phyloP scores from a whole-genome alignment of 2,797 vertebrate genomes.

The Esox lucius region DNA sequence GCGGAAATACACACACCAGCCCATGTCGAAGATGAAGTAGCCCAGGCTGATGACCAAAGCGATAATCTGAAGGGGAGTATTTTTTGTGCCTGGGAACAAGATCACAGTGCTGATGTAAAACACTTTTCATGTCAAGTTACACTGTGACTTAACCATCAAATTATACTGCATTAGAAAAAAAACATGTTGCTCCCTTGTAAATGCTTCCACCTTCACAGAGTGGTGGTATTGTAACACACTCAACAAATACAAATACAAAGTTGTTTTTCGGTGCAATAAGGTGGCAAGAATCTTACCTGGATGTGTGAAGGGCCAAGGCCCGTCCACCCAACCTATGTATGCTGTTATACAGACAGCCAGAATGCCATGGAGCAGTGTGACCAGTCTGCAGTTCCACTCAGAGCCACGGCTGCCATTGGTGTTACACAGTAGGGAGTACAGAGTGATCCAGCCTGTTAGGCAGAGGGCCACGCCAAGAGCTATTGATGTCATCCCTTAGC shows the following conservation, averaged over 20 bases:
- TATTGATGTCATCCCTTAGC: constrained; percentile 72
- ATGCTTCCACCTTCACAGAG: neutral
- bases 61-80: constrained; percentile 87
- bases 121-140: neutral
- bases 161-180: neutral
- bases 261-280: neutral
- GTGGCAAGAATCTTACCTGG: constrained; percentile 77
- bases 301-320: constrained; percentile 92
- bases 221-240: neutral
- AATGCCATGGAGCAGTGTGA: constrained; percentile 89
- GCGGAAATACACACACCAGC: constrained; percentile 94
- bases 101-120: neutral
- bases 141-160: neutral
- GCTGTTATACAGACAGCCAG: constrained; percentile 86
- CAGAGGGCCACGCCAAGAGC: constrained; percentile 77
- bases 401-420: constrained; percentile 74
- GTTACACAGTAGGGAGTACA: constrained; percentile 84
- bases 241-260: neutral
- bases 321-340: constrained; percentile 93
- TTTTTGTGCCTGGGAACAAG: constrained; percentile 81
- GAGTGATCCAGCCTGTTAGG: constrained; percentile 82
- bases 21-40: constrained; percentile 95
- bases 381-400: constrained; percentile 95
- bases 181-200: neutral
- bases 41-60: constrained; percentile 88